Evolutionary conservation across 2,797 vertebrate species (phyloP), one percentile per base, ranked within the genome.

Genomic region (Melopsittacus undulatus): DNA sequence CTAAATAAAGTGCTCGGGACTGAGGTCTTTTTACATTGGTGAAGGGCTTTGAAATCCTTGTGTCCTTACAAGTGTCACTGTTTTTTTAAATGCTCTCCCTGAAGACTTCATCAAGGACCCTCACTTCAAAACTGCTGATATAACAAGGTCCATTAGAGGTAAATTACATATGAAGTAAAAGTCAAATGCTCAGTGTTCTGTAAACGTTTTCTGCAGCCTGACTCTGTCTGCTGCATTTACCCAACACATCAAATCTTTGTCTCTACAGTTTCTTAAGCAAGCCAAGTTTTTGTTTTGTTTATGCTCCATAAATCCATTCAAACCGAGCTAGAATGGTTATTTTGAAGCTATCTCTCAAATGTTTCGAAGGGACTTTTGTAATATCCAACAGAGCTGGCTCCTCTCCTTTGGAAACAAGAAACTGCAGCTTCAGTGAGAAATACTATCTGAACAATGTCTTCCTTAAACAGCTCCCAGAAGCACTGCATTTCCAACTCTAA

Each of bases 381-480:
- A 93, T 21, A 90, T 36, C 74, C 80, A 83, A 22, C 88, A 89
- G 93, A 80, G 57, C 75, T 94, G 86, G 83, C 88, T 91, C 43
- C 48, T 69, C 81, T 94, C 51, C 61, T 94, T 83, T 89, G 64
- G 88, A 93, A 95, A 88, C 45, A 72, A 93, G 80, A 94, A 92
- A 74, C 83, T 90, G 88, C 63, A 79, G 77, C 67, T 87, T 69
- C 77, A 80, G 82, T 72, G 79, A 88, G 91, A 95, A 92, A 83
- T 36, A 13, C 27, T 83, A 77, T 92, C 83, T 83, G 90, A 96
- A 90, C 81, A 89, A 89, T 66, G 93, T 95, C 86, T 83, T 83
- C 88, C 95, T 90, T 90, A 97, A 96, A 92, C 81, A 83, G 91
- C 32, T 54, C 87, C 82, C 69, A 88, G 92, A 89, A 95, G 89